Evolutionary conservation across 2,113 vertebrate genomes (phyloP).

Genomic region (Oreochromis niloticus): DNA sequence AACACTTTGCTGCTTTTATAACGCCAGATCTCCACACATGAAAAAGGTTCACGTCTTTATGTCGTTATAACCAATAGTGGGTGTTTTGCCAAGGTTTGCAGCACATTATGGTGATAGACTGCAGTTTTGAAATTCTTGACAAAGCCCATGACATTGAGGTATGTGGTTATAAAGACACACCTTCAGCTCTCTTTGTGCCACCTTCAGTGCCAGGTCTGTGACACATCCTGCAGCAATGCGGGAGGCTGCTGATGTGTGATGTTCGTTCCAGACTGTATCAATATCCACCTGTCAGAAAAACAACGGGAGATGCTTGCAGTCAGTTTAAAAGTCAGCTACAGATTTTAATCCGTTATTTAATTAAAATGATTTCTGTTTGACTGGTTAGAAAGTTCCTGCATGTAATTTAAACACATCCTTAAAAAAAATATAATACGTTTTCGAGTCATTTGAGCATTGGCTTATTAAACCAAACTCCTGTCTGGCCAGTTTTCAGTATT

Average conservation of each 20-base stretch:
- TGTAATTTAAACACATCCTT: neutral
- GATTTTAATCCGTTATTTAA: neutral
- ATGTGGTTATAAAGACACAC: constrained; percentile 39
- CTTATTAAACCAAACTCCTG: neutral
- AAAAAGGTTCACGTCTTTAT: neutral
- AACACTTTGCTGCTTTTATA: neutral
- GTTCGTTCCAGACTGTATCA: constrained; percentile 93
- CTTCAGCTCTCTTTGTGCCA: constrained; percentile 87
- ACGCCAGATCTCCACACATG: neutral
- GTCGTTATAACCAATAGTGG: neutral
- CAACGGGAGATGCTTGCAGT: neutral
- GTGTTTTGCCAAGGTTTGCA: neutral
- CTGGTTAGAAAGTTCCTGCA: neutral
- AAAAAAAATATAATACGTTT: neutral
- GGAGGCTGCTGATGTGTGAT: constrained; percentile 87
- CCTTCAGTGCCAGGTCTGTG: constrained; percentile 86
- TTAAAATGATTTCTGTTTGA: neutral
- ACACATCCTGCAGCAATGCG: constrained; percentile 86
- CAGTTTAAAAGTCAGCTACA: neutral
- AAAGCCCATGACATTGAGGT: neutral
- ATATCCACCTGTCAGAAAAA: constrained; percentile 81
- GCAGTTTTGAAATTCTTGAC: neutral
- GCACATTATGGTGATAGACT: neutral
- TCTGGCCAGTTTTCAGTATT: neutral
- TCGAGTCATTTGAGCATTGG: neutral